Conservation (phyloP, 2,888 invertebrate species). For the Antheraea yamamai region DNA sequence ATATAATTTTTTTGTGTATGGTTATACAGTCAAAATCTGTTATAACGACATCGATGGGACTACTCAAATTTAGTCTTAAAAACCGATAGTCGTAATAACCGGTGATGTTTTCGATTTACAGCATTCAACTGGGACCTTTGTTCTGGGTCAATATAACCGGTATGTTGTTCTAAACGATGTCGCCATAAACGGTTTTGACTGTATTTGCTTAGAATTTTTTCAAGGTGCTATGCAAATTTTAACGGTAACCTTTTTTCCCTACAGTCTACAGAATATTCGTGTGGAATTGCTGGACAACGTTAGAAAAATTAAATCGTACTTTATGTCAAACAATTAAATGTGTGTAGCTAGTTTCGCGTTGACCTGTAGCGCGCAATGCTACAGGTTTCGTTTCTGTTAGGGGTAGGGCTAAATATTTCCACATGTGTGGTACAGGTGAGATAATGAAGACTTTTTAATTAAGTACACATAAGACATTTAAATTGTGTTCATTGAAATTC, state of each 20-base stretch:
- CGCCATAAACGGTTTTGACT: too few species aligned
- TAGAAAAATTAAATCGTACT: slow-evolving; percentile 70
- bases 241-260: slow-evolving; percentile 80
- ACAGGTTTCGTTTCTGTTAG: slow-evolving; percentile 80
- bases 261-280: slow-evolving; percentile 80
- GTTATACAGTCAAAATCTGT: background rate
- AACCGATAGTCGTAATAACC: too few species aligned
- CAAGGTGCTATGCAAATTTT: slow-evolving; percentile 69
- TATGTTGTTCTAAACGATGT: too few species aligned
- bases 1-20: slow-evolving; percentile 34
- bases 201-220: slow-evolving; percentile 71
- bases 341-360: slow-evolving; percentile 82
- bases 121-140: too few species aligned
- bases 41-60: too few species aligned
- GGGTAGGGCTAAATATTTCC: slow-evolving; percentile 75
- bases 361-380: slow-evolving; percentile 83
- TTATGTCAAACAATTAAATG: slow-evolving; percentile 70
- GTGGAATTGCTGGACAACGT: slow-evolving; percentile 77
- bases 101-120: too few species aligned
- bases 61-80: too few species aligned
- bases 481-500: slow-evolving; percentile 56
- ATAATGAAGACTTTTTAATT: slow-evolving; percentile 76
- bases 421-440: slow-evolving; percentile 80
- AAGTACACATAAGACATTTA: slow-evolving; percentile 64
- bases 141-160: too few species aligned